phyloP scores from a whole-genome alignment of 2,113 vertebrate genomes.

The Corythoichthys haematopterus region DNA sequence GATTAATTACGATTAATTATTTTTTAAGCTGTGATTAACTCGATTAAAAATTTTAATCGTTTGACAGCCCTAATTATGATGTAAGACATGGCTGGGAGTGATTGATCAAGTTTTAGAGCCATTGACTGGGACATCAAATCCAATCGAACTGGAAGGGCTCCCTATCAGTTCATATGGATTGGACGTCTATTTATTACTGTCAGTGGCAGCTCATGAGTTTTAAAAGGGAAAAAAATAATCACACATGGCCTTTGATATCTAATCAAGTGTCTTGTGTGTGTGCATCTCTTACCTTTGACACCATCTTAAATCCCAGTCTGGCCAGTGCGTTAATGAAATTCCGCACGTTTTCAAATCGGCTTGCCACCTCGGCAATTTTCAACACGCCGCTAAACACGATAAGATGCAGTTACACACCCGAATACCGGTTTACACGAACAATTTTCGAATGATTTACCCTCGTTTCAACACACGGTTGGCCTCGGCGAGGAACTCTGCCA shows the following conservation, averaged over 20 bases:
- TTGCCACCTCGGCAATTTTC: constrained; percentile 89
- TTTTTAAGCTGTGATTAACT: too few relatives aligned
- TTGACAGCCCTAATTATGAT: too few relatives aligned
- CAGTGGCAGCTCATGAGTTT: too few relatives aligned
- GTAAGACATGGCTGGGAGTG: too few relatives aligned
- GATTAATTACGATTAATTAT: too few relatives aligned
- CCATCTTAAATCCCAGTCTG: constrained; percentile 80
- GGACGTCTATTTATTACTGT: too few relatives aligned
- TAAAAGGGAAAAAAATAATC: too few relatives aligned
- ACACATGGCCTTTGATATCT: neutral
- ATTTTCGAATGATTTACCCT: constrained; percentile 65
- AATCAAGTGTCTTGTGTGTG: neutral
- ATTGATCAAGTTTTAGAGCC: too few relatives aligned
- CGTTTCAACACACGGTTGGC: constrained; percentile 85
- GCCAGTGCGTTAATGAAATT: constrained; percentile 72
- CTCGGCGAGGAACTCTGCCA: constrained; percentile 84
- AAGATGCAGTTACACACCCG: neutral
- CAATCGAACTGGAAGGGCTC: too few relatives aligned
- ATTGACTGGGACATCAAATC: too few relatives aligned
- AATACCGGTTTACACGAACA: neutral
- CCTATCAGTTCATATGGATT: too few relatives aligned
- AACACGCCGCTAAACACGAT: constrained; percentile 76
- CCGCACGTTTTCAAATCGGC: constrained; percentile 79
- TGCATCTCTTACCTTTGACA: constrained; percentile 75
- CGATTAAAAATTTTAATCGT: too few relatives aligned